phyloP scores from a whole-genome alignment of 2,113 vertebrate species.

The Xyrauchen texanus region DNA sequence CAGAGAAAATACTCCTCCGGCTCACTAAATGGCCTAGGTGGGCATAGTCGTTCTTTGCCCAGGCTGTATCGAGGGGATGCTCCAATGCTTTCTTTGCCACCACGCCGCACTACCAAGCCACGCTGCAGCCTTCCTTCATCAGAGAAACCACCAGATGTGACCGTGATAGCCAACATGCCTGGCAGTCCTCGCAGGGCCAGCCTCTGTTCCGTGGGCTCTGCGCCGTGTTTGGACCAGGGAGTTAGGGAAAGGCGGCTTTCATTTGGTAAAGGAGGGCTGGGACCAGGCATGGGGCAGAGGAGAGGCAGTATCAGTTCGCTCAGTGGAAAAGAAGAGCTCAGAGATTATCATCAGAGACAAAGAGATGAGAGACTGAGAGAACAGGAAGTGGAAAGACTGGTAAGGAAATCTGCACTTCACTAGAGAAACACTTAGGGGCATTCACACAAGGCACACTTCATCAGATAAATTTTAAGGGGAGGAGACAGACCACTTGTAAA shows the following conservation, averaged over 20 bases:
- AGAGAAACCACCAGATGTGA: constrained; percentile 80
- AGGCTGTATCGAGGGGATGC: constrained; percentile 81
- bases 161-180: constrained; percentile 80
- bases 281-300: constrained; percentile 68
- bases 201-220: constrained; percentile 71
- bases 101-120: constrained; percentile 70
- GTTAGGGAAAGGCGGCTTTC: constrained; percentile 75
- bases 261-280: constrained; percentile 77
- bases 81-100: constrained; percentile 81
- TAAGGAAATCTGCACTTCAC: constrained; percentile 64
- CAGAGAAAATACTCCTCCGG: constrained; percentile 85
- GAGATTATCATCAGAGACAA: constrained; percentile 92
- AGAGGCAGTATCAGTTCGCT: constrained; percentile 90
- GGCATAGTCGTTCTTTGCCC: constrained; percentile 87
- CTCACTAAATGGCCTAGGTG: constrained; percentile 84
- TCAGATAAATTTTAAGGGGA: no score
- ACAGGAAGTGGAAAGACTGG: constrained; percentile 93
- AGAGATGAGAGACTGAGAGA: constrained; percentile 90
- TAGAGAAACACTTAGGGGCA: background rate
- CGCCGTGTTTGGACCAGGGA: constrained; percentile 64
- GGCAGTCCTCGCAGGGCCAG: constrained; percentile 81
- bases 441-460: no score
- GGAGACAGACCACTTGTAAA: no score
- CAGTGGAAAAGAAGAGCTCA: constrained; percentile 88
- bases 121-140: constrained; percentile 72